A percentile compares a stretch with the other conserved stretches of the same genome.
phyloP scores from a whole-genome alignment of 2,888 invertebrate species.

The Himalopsyche tibetana region DNA sequence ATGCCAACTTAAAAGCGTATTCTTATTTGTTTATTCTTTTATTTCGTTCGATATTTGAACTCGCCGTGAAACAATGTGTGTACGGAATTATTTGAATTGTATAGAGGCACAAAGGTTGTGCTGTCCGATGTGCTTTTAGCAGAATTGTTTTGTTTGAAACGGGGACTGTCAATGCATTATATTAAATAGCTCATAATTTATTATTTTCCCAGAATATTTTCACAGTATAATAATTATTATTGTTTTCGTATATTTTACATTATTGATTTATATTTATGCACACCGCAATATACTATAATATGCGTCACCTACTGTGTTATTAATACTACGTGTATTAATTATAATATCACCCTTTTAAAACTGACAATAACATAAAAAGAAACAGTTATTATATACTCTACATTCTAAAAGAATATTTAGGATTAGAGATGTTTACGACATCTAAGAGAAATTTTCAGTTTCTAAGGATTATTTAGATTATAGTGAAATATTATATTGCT shows the following conservation, averaged over 20 bases:
- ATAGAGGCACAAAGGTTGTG: slow-evolving; percentile 1
- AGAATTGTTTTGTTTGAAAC: slow-evolving; percentile 17
- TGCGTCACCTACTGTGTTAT: too few species aligned
- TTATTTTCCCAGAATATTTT: not conserved
- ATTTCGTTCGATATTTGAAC: slow-evolving; percentile 35
- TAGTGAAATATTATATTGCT: too few species aligned
- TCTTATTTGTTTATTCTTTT: slow-evolving; percentile 27
- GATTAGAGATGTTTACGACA: too few species aligned
- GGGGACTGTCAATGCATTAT: slow-evolving; percentile 5
- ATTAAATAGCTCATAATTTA: not conserved
- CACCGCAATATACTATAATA: not conserved
- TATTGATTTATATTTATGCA: not conserved
- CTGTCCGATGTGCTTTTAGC: slow-evolving; percentile 22
- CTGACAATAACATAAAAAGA: too few species aligned
- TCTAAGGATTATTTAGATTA: too few species aligned
- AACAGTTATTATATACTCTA: too few species aligned
- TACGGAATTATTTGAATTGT: slow-evolving; percentile 6
- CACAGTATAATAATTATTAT: not conserved
- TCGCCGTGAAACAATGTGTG: slow-evolving; percentile 11
- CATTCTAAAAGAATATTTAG: too few species aligned
- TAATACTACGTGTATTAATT: too few species aligned
- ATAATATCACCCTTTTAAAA: too few species aligned
- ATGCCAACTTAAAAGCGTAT: slow-evolving; percentile 12
- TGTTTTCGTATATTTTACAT: not conserved
- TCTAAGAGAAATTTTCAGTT: too few species aligned